Evolutionary conservation across 2,797 vertebrate genomes (phyloP), one percentile per base, ranked within the genome.

Genomic region (Gastrophryne carolinensis): DNA sequence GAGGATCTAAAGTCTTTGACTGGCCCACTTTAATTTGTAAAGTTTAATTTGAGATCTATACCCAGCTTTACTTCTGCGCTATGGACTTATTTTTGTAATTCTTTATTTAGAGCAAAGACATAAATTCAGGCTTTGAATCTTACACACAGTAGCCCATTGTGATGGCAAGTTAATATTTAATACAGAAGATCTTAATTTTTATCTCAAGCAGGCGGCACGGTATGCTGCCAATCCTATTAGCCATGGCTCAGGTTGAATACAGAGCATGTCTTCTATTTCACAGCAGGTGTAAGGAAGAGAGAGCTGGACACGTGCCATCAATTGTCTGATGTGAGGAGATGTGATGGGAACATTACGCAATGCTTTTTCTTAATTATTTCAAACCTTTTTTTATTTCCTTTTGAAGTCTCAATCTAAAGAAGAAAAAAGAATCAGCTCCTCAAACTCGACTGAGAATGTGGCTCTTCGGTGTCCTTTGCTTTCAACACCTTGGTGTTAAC

Each of bases 401-500:
- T 53, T 61, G 65, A 68, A 53, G 32, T 56, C 24, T 4, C 11
- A 24, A 13, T 65, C 52, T 50, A 9, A 8, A 52, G 11, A 21
- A 12, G 27, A 2, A 4, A n/a, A 54, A 9, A 30, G 5, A 6
- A 11, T 34, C 37, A 2, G 2, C 0, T 44, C 30, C 17, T 30
- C 27, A 50, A 34, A 34, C 23, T 24, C 3, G 49, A 27, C 24
- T 41, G 27, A 19, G 56, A 60, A 61, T 69, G 41, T 26, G 21
- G 24, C 64, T 61, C 10, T 10, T 75, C 21, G 12, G 5, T 53
- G 32, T 66, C 32, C 37, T 61, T 41, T 29, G 11, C 57, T 77
- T 71, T 71, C 35, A 35, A 21, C 74, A 57, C 23, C 24, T 72
- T 15, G 8, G 44, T 78, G 74, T 52, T 29, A 77, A 57, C 15